These are phyloP conservation scores for Poecilobothrus nobilitatus DNA, from an alignment of 2,888 invertebrate genomes.

Conservation along the genomic window DNA sequence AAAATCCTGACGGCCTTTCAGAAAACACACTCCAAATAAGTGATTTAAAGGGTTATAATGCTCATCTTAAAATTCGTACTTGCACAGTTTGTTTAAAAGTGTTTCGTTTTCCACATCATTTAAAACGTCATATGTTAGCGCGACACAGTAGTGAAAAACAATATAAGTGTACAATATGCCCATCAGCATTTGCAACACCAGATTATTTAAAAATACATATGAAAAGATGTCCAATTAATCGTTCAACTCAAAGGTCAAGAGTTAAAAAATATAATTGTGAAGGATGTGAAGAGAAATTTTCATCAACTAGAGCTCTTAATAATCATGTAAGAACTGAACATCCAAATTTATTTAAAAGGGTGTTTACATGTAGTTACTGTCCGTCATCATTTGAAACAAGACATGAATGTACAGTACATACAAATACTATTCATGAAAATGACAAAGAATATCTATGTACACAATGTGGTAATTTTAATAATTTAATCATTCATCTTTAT, in stretches of 20 bases:
- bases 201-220: slow-evolving; percentile 70
- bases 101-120: neutral
- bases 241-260: neutral
- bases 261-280: neutral
- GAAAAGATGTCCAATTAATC: neutral
- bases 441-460: neutral
- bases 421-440: neutral
- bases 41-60: neutral
- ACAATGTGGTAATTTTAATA: neutral
- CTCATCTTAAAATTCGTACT: neutral
- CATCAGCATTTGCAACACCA: slow-evolving; percentile 79
- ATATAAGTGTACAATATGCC: slow-evolving; percentile 81
- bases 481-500: neutral
- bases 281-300: neutral
- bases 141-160: slow-evolving; percentile 73
- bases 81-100: neutral
- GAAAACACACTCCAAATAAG: neutral
- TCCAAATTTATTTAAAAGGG: neutral
- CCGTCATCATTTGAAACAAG: neutral
- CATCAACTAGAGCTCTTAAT: neutral
- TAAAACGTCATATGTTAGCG: neutral
- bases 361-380: neutral
- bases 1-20: neutral
- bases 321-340: neutral
- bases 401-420: neutral